Evolutionary conservation across 2,797 vertebrate species (phyloP), one percentile per base, ranked within the genome.

Genomic region (Semotilus atromaculatus): DNA sequence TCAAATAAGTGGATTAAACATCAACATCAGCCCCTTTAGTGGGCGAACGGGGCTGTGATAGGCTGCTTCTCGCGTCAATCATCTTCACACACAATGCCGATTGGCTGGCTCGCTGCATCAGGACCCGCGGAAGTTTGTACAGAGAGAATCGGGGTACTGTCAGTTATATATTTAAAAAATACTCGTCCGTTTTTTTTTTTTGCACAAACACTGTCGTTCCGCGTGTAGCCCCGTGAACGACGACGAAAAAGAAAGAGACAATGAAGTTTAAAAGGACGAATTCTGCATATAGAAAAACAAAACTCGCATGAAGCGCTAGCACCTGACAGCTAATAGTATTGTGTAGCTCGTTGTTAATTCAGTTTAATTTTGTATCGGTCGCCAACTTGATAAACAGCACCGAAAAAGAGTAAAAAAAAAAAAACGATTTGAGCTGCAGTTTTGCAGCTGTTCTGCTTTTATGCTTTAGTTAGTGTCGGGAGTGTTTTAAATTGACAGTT

Each of bases 41-140:
- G 72, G 73, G 48, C 48, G 73, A 62, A n/a, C 19, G 1, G 18
- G 2, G 45, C 14, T 77, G 19, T 14, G 34, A 68, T 77, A 68
- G 64, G 82, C 34, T 83, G 11, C 21, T n/a, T 4, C 18, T 55
- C 72, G 16, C 62, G 62, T 77, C 82, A 74, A 31, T 85, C 80
- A 86, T 88, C 79, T 77, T 29, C 36, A 53, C 73, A 64, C 80
- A 64, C 43, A 82, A 78, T 48, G 45, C 93, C 90, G 62, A 84
- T 86, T 87, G 85, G 88, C 34, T 70, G 21, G 0, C 0, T 11
- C 23, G 7, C 26, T 68, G n/a, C 1, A 77, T 9, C 72, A 13
- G 77, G 26, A 21, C 74, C 48, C 85, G 87, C 87, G 85, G 83
- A 87, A 86, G 85, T 88, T 84, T 53, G 58, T 86, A 72, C 43